These are phyloP conservation scores for Lithophane leautieri DNA, from an alignment of 2,888 invertebrate genomes.

Conservation along the genomic window DNA sequence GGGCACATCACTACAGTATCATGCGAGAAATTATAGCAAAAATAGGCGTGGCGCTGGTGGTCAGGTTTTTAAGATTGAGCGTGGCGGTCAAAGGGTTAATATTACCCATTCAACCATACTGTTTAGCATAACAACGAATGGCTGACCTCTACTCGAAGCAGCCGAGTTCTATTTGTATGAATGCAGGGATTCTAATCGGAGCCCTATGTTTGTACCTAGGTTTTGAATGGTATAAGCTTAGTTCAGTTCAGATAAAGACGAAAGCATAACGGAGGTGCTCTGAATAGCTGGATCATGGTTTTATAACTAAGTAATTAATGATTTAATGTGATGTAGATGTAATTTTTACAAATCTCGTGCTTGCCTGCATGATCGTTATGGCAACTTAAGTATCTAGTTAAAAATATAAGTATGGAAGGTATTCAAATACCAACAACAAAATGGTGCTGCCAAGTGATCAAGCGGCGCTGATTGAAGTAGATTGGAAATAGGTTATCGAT, in stretches of 20 bases:
- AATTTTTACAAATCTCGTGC: not conserved
- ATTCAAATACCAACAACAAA: not conserved
- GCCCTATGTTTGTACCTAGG: conserved; percentile 31
- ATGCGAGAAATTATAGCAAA: too few species aligned
- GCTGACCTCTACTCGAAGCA: conserved; percentile 55
- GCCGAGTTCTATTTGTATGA: conserved; percentile 55
- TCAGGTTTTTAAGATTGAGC: too few species aligned
- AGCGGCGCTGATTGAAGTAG: not conserved
- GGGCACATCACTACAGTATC: too few species aligned
- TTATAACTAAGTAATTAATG: not conserved
- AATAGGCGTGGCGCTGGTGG: too few species aligned
- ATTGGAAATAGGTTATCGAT: not conserved
- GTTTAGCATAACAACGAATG: conserved; percentile 58
- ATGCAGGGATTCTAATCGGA: conserved; percentile 45
- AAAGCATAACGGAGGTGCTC: conserved; percentile 5
- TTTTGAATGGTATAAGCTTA: conserved; percentile 20
- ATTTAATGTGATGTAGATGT: not conserved
- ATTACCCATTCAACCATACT: conserved; percentile 45
- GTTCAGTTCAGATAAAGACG: conserved; percentile 7
- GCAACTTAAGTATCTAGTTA: not conserved
- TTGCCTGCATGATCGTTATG: not conserved
- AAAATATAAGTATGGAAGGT: not conserved
- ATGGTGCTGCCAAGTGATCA: not conserved
- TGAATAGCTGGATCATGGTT: not conserved
- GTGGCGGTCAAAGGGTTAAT: too few species aligned